Evolutionary conservation across 2,888 invertebrate species (phyloP).

Genomic region (Charanyca ferruginea): DNA sequence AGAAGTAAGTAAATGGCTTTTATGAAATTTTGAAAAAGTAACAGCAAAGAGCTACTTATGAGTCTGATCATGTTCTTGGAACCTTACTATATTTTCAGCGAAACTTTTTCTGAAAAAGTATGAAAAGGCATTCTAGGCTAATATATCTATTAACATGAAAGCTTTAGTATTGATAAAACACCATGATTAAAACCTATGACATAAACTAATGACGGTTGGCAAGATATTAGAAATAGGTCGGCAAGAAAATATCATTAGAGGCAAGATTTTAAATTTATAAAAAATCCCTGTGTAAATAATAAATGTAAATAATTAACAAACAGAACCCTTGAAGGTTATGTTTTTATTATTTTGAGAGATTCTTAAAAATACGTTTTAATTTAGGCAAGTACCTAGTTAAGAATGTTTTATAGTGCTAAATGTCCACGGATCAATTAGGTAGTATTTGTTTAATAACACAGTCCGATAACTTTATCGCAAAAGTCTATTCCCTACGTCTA

Average conservation of each 20-base stretch:
- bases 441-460: neutral
- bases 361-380: no score
- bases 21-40: neutral
- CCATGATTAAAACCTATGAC: neutral
- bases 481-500: neutral
- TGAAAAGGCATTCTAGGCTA: neutral
- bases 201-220: neutral
- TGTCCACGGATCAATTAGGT: conserved; percentile 10
- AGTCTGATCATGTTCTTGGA: neutral
- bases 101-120: neutral
- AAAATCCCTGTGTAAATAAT: no score
- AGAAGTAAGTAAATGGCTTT: neutral
- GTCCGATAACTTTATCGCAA: neutral
- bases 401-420: neutral
- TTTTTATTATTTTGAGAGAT: no score
- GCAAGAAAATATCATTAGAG: neutral
- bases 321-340: no score
- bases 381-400: no score
- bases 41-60: neutral
- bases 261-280: no score
- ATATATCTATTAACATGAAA: neutral
- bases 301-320: no score
- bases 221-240: neutral
- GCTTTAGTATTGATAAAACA: neutral
- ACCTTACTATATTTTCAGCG: neutral